A percentile compares a stretch with the other conserved stretches of the same genome.
phyloP scores from a whole-genome alignment of 2,113 vertebrate genomes.

The Dipodomys ordii region DNA sequence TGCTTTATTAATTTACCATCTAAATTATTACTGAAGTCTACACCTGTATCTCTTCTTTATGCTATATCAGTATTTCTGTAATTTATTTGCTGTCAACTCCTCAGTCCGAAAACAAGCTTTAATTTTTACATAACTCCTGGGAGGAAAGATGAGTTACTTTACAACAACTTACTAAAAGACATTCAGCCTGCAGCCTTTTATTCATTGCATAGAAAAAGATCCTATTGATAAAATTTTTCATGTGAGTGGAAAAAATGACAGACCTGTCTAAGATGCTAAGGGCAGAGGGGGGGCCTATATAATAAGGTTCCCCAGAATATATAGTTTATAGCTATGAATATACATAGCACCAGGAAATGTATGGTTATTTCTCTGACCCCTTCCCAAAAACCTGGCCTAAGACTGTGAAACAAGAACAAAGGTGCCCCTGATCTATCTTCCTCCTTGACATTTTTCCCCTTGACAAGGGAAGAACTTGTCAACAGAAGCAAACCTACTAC shows the following conservation, averaged over 20 bases:
- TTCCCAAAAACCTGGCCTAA: background rate
- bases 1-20: constrained; percentile 66
- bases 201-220: constrained; percentile 10
- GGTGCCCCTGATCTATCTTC: background rate
- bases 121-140: constrained; percentile 24
- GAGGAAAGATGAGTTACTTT: constrained; percentile 48
- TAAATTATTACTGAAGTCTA: constrained; percentile 63
- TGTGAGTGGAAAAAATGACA: background rate
- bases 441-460: background rate
- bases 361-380: background rate
- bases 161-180: constrained; percentile 10
- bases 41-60: constrained; percentile 44
- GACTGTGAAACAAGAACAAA: constrained; percentile 14
- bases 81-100: constrained; percentile 60
- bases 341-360: constrained; percentile 1
- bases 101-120: constrained; percentile 52
- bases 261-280: constrained; percentile 1
- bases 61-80: constrained; percentile 26
- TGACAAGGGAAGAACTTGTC: background rate
- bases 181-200: background rate
- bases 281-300: background rate
- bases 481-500: background rate
- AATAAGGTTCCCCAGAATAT: background rate
- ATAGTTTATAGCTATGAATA: background rate
- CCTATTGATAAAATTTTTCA: constrained; percentile 19